A percentile compares a stretch with the other conserved stretches of the same genome.
Evolutionary conservation across 2,888 invertebrate genomes (phyloP).

Genomic region (Napeogenes inachia): DNA sequence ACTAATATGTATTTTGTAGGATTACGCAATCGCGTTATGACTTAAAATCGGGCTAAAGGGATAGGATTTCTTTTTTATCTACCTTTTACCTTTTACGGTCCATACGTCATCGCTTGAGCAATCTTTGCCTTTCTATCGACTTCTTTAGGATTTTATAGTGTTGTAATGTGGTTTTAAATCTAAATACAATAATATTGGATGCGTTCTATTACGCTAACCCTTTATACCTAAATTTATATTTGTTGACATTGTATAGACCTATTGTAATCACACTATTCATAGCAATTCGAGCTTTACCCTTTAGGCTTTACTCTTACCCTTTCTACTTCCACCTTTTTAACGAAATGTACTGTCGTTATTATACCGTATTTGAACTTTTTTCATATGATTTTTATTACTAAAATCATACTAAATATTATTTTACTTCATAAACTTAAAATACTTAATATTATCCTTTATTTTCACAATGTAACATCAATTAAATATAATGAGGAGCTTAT

Average conservation of each 20-base stretch:
- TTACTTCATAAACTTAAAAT: not conserved
- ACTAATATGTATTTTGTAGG: slow-evolving; percentile 3
- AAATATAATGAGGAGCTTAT: slow-evolving; percentile 62
- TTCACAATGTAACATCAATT: slow-evolving; percentile 23
- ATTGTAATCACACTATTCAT: slow-evolving; percentile 47
- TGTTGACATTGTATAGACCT: slow-evolving; percentile 28
- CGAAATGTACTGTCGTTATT: slow-evolving; percentile 19
- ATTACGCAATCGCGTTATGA: slow-evolving; percentile 12
- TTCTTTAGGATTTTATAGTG: slow-evolving; percentile 36
- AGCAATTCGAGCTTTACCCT: slow-evolving; percentile 70
- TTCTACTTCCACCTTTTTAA: slow-evolving; percentile 28
- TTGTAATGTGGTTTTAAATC: slow-evolving; percentile 19
- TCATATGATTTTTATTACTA: not conserved
- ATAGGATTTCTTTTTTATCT: slow-evolving; percentile 47
- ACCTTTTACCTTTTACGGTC: slow-evolving; percentile 33
- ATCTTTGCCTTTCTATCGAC: slow-evolving; percentile 54
- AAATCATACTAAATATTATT: slow-evolving; percentile 9
- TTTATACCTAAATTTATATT: slow-evolving; percentile 14
- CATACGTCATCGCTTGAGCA: slow-evolving; percentile 64
- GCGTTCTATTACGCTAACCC: slow-evolving; percentile 6
- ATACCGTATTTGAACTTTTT: not conserved
- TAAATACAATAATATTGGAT: slow-evolving; percentile 11
- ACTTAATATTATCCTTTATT: slow-evolving; percentile 15
- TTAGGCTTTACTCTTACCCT: slow-evolving; percentile 53
- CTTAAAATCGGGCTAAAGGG: slow-evolving; percentile 32